Percentiles rank a stretch among this genome's conserved stretches.
phyloP scores from a whole-genome alignment of 2,797 vertebrate genomes.

The Botia kubotai region DNA sequence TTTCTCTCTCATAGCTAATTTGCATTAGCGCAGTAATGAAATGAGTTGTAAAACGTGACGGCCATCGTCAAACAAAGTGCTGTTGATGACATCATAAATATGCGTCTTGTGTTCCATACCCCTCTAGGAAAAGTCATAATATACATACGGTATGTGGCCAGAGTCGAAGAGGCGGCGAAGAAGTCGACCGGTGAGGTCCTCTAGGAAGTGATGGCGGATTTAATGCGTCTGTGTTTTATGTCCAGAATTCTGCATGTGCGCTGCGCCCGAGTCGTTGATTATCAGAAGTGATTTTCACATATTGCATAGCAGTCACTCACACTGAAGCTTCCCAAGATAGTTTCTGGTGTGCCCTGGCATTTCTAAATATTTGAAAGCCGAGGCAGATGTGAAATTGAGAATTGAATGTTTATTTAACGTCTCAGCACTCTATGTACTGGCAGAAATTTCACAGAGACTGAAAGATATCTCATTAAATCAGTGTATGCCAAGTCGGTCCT shows the following conservation, averaged over 20 bases:
- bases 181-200: not conserved
- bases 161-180: not conserved
- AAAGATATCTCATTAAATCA: slow-evolving; percentile 63
- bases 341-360: slow-evolving; percentile 52
- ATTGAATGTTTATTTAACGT: slow-evolving; percentile 62
- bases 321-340: slow-evolving; percentile 44
- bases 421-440: slow-evolving; percentile 51
- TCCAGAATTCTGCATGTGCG: slow-evolving; percentile 5
- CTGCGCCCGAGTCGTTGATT: slow-evolving; percentile 20
- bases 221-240: not conserved
- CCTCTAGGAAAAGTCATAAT: too few species aligned
- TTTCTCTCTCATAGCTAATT: not conserved
- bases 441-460: slow-evolving; percentile 49
- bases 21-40: too few species aligned
- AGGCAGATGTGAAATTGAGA: slow-evolving; percentile 60
- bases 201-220: not conserved
- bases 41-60: not conserved
- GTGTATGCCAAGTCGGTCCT: slow-evolving; percentile 46
- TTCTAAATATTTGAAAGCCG: slow-evolving; percentile 63
- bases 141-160: too few species aligned
- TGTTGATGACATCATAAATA: not conserved
- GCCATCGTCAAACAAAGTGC: too few species aligned
- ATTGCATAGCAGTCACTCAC: slow-evolving; percentile 43
- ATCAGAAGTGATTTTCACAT: slow-evolving; percentile 41
- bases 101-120: too few species aligned